Evolutionary conservation across 2,113 vertebrate genomes (phyloP).

Genomic region (Cichladusa arquata): DNA sequence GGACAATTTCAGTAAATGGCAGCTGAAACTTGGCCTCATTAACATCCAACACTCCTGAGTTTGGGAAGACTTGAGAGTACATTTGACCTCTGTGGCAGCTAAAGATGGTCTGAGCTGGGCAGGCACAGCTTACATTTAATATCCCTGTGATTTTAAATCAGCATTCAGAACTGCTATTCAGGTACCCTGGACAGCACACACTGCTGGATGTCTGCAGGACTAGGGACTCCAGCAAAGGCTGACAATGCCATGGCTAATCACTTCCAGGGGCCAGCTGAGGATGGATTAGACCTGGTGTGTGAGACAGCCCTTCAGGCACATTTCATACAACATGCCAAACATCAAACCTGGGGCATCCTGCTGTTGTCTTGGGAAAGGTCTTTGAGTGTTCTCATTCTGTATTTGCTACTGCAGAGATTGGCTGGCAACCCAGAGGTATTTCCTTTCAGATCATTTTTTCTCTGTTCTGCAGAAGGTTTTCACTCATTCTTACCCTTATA

Average conservation of each 20-base stretch:
- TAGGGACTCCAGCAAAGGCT: background rate
- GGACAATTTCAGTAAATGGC: background rate
- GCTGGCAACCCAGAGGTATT: background rate
- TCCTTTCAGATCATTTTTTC: slow-evolving; percentile 7
- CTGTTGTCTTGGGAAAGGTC: background rate
- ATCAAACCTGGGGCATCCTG: background rate
- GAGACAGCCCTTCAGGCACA: background rate
- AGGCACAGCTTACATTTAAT: background rate
- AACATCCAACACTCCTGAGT: background rate
- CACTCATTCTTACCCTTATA: background rate
- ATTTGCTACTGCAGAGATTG: background rate
- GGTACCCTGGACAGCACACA: background rate
- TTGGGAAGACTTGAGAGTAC: background rate
- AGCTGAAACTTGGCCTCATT: background rate
- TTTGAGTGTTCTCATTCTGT: background rate
- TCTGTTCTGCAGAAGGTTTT: background rate
- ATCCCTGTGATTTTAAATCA: background rate
- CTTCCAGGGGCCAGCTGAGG: background rate
- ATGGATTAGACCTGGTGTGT: background rate
- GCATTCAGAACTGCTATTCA: background rate
- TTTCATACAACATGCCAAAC: background rate
- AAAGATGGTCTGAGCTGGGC: background rate
- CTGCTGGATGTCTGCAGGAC: background rate
- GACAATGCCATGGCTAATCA: background rate
- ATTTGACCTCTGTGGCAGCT: background rate